phyloP scores from a whole-genome alignment of 2,113 vertebrate species.

The Brachyhypopomus occidentalis region DNA sequence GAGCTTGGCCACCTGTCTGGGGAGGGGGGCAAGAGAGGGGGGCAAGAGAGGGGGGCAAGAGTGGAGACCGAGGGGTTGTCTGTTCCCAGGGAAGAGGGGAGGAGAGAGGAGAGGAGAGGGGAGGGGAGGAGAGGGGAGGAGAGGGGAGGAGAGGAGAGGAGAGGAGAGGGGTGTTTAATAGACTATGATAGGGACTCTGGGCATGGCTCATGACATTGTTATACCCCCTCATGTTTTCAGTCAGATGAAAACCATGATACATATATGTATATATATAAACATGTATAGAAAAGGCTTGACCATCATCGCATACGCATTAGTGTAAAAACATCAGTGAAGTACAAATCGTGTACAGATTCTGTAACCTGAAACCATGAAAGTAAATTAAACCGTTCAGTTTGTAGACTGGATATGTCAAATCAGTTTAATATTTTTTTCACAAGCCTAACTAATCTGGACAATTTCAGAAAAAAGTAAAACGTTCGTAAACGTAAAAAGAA shows the following conservation, averaged over 20 bases:
- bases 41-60: background rate
- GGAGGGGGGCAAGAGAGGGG: background rate
- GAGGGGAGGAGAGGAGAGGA: background rate
- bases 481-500: background rate
- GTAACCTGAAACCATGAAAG: no score
- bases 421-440: no score
- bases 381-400: no score
- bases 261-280: no score
- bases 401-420: no score
- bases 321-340: no score
- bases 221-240: no score
- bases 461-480: background rate
- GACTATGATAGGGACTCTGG: background rate
- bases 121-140: background rate
- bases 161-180: background rate
- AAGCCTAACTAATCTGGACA: background rate
- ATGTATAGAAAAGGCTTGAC: no score
- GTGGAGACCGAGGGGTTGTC: background rate
- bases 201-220: no score
- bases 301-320: no score
- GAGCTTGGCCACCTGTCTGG: conserved; percentile 31
- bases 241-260: no score
- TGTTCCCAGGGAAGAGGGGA: background rate
- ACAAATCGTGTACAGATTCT: no score
- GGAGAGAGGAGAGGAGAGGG: background rate